Evolutionary conservation across 2,113 vertebrate genomes (phyloP), one percentile per base, ranked within the genome.

Genomic region (Vicugna pacos): DNA sequence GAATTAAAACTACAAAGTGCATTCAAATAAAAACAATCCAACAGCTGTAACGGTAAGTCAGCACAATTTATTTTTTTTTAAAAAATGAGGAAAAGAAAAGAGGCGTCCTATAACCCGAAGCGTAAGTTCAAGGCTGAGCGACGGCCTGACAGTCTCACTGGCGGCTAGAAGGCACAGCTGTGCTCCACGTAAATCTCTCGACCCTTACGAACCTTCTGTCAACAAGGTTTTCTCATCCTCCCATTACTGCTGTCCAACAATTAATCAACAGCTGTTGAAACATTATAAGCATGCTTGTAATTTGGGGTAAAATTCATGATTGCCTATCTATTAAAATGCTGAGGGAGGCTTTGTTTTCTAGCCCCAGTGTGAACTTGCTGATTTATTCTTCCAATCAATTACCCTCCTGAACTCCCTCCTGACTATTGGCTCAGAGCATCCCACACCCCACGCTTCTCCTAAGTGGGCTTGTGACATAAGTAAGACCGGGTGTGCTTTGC

Each of bases 251-350:
- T 98, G 95, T 96, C 96, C 79, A 97, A 97, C 96, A 97, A 98
- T 98, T 98, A 97, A 99, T 98, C 98, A 98, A 81, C 97, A 98
- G 94, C 97, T 98, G 98, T 91, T 98, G 98, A 98, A 98, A 98
- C 96, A 95, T 97, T 98, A 98, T 97, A 98, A 98, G 91, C 64
- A 95, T 93, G 92, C 88, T 98, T 98, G 94, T 95, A 98, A 98
- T 98, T 98, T 98, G 96, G 97, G 93, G 75, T 93, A 86, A 98
- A 98, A 98, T 97, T 98, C 98, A 98, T 99, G 98, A 98, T 97
- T 89, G 97, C 73, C 95, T 97, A 96, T 98, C 97, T 98, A 97
- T 95, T 97, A 96, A 98, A 97, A 96, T 93, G 97, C 87, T 97
- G 94, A 94, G 97, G 95, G 86, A 98, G 96, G 70, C 70, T 98